Conservation (phyloP, 2,888 invertebrate species). For the Pristionchus exspectatus region DNA sequence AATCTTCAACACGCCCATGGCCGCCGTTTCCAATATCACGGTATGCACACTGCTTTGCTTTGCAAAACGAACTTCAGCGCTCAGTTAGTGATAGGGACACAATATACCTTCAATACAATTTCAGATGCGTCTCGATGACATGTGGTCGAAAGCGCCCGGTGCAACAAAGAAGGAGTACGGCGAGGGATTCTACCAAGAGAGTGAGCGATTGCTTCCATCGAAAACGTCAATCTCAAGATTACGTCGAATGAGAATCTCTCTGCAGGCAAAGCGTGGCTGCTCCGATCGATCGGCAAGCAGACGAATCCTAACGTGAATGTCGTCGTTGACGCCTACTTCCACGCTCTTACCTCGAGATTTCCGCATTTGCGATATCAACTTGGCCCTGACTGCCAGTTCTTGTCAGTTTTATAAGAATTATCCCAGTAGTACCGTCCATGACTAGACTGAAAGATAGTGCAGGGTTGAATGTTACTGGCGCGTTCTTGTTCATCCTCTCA, state of each 20-base stretch:
- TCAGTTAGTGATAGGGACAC: too few species aligned
- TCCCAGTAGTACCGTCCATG: too few species aligned
- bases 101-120: too few species aligned
- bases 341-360: slow-evolving; percentile 60
- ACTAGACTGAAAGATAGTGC: too few species aligned
- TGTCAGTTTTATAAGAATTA: slow-evolving; percentile 13
- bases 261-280: slow-evolving; percentile 56
- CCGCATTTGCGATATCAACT: background rate
- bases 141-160: slow-evolving; percentile 59
- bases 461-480: too few species aligned
- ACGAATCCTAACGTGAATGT: background rate
- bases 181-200: slow-evolving; percentile 60
- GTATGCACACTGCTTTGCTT: background rate
- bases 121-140: slow-evolving; percentile 57
- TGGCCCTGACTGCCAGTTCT: background rate
- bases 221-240: too few species aligned
- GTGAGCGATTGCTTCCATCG: background rate
- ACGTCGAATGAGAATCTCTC: background rate
- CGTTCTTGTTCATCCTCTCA: too few species aligned
- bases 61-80: background rate
- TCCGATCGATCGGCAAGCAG: slow-evolving; percentile 25
- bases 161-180: slow-evolving; percentile 63
- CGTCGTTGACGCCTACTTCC: slow-evolving; percentile 62
- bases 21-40: background rate
- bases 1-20: slow-evolving; percentile 72